These are phyloP conservation scores for Helogale parvula DNA, from an alignment of 2,113 vertebrate genomes.

Conservation along the genomic window DNA sequence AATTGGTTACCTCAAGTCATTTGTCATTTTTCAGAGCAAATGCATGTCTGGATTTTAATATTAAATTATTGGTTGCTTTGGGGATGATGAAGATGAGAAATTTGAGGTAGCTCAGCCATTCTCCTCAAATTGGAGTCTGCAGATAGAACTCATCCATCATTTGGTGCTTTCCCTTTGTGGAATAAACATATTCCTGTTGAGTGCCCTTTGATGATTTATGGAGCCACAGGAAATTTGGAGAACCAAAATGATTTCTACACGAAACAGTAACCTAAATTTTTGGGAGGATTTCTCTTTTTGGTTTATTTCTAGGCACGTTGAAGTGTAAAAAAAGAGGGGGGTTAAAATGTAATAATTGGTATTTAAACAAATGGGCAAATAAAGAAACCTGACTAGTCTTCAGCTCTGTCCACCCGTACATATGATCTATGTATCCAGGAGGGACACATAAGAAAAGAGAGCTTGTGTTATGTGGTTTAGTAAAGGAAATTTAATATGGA, in stretches of 20 bases:
- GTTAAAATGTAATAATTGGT: neutral
- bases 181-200: conserved; percentile 5
- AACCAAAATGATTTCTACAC: neutral
- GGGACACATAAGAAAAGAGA: neutral
- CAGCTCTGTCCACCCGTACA: neutral
- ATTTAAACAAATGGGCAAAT: neutral
- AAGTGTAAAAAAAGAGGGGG: neutral
- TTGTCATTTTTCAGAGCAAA: conserved; percentile 40
- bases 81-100: neutral
- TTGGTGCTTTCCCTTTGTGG: neutral
- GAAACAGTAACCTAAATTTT: neutral
- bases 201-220: conserved; percentile 1
- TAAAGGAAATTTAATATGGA: neutral
- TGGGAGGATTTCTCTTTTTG: neutral
- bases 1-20: neutral
- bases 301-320: neutral
- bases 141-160: conserved; percentile 14
- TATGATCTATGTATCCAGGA: neutral
- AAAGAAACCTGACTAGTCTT: neutral
- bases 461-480: neutral
- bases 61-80: conserved; percentile 39
- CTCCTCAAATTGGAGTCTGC: neutral
- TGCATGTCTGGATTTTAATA: conserved; percentile 49
- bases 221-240: neutral
- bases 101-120: neutral